Evolutionary conservation across 2,888 invertebrate genomes (phyloP), one percentile per base, ranked within the genome.

Genomic region (Dorcus parallelipipedus): DNA sequence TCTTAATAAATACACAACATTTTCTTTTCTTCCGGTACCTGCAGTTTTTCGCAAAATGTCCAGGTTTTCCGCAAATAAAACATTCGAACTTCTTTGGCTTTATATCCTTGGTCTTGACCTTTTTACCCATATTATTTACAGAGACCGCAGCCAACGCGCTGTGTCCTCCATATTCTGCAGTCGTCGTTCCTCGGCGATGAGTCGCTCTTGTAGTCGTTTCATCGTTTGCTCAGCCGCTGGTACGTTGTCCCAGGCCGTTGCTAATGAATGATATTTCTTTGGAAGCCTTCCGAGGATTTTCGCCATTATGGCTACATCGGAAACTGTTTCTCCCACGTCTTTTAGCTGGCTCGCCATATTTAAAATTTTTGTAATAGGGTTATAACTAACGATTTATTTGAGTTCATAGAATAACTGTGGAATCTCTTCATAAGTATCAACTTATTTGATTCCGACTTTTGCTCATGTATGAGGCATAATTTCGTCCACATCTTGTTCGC

Each of bases 401-500:
- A 14, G 14, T 14, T 14, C 14, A 14, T 14, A 14, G 14, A 14
- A 14, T 14, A 14, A 14, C 14, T 14, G 14, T 14, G 14, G 14
- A 14, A 14, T 14, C 14, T 14, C 14, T 14, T 14, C 14, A 14
- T 14, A 14, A 14, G 1, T 1, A 14, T 14, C 1, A 14, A 14
- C 14, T 14, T 14, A 14, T 14, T 14, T 14, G 14, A 14, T 14
- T 14, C 14, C 14, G 63, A 64, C 49, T 65, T 67, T 38, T 68
- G 68, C 52, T 69, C 69, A 41, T 70, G 67, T 4, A 69, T 59
- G 1, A 26, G 17, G 0, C 3, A 5, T 14, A 70, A 48, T 7
- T 50, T 64, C 0, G 42, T 50, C 67, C 68, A 70, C 66, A 69
- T 70, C 23, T 69, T 53, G 1, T 52, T 52, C 0, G 67, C 67